Conservation (phyloP, 1,140 invertebrate species). For the Spodoptera litura region DNA sequence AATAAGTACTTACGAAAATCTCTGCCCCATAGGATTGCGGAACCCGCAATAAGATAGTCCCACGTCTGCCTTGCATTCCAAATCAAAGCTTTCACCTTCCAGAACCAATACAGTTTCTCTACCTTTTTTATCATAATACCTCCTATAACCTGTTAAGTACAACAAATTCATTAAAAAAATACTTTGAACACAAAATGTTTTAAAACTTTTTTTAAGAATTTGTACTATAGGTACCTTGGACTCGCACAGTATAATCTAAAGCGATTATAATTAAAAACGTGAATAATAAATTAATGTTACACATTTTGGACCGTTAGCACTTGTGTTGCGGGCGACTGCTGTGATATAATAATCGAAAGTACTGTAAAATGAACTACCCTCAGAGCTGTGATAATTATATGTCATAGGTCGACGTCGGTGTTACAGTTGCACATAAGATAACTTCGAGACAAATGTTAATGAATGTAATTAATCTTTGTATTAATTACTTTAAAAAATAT, state of each 20-base stretch:
- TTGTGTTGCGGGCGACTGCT: not conserved
- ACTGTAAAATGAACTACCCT: slow-evolving; percentile 50
- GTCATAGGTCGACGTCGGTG: slow-evolving; percentile 20
- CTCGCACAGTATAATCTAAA: slow-evolving; percentile 37
- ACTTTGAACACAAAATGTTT: not conserved
- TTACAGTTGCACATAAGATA: slow-evolving; percentile 11
- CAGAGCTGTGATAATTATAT: slow-evolving; percentile 10
- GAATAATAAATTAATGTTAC: slow-evolving; percentile 8
- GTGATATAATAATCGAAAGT: not conserved
- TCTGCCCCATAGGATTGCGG: slow-evolving; percentile 70
- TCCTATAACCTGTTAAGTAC: slow-evolving; percentile 69
- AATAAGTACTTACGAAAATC: slow-evolving; percentile 75
- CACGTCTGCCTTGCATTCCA: slow-evolving; percentile 72
- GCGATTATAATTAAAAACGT: slow-evolving; percentile 21
- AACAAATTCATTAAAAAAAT: slow-evolving; percentile 46
- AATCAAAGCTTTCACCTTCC: slow-evolving; percentile 70
- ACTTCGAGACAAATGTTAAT: slow-evolving; percentile 21
- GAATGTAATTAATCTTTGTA: not conserved
- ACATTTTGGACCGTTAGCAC: slow-evolving; percentile 37
- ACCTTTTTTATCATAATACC: slow-evolving; percentile 64
- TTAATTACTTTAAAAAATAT: slow-evolving; percentile 16
- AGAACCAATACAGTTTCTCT: slow-evolving; percentile 72
- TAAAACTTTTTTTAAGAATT: not conserved
- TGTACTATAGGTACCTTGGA: slow-evolving; percentile 52
- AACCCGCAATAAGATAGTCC: slow-evolving; percentile 79